Base-by-base conservation (phyloP, 2,113 vertebrate species). In the Erinaceus europaeus region DNA sequence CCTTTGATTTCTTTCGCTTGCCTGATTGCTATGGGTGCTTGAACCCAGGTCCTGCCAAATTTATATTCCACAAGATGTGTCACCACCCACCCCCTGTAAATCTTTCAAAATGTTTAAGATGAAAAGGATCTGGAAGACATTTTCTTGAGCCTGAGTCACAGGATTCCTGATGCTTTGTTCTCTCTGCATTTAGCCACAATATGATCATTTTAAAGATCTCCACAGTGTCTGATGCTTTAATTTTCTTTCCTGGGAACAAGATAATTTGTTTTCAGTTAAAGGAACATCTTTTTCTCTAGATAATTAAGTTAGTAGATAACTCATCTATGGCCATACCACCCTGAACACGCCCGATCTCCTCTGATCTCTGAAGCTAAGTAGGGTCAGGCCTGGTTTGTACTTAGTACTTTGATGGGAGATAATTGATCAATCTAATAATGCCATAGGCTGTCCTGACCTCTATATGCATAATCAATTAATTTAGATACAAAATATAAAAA, bases 241-340 rank as follows among this genome's bases (percentile, higher is more conserved):
- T 96, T 96, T 95, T 91, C 93, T 95, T 94, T 90, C 80, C 52
- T 94, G 75, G 90, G 84, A 95, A 88, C 90, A 96, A 94, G 50
- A 38, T 94, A 96, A 97, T 96, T 94, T 96, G 89, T 8, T 46
- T 94, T 95, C 92, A 90, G 9, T 95, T 83, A 82, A 97, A 96
- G 94, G 42, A 93, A 96, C 96, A 96, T 97, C 96, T 97, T 93
- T 94, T 97, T 97, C 61, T 96, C 90, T 77, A 95, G 91, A 95
- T 95, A 96, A 97, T 97, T 97, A 97, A 96, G 89, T 95, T 97
- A 96, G 96, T 96, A 97, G 91, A 94, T 94, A 92, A n/a, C n/a
- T n/a, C n/a, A n/a, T n/a, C n/a, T n/a, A n/a, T n/a, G n/a, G n/a
- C n/a, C n/a, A n/a, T n/a, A n/a, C n/a, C n/a, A n/a, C n/a, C n/a